Conservation (phyloP, 2,113 vertebrate species). For the Hyperoodon ampullatus region DNA sequence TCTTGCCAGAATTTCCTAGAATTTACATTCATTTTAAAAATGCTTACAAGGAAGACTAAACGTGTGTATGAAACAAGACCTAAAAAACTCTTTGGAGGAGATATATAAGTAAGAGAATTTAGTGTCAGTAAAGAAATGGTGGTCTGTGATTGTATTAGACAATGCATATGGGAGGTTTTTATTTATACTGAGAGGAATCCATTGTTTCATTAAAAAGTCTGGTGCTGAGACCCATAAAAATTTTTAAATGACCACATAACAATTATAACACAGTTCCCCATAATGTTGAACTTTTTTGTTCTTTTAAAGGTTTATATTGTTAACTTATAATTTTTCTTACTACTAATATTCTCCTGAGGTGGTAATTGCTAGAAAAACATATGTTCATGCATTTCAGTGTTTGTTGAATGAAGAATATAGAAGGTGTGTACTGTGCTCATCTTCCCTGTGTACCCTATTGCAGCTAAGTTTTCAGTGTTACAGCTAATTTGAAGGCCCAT, state of each 20-base stretch:
- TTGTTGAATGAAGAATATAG: neutral
- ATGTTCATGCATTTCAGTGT: neutral
- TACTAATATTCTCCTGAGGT: neutral
- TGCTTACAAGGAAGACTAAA: neutral
- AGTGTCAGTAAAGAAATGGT: neutral
- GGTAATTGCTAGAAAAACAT: neutral
- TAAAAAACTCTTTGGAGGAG: neutral
- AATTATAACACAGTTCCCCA: neutral
- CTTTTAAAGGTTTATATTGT: neutral
- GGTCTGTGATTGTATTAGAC: neutral
- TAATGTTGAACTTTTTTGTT: neutral
- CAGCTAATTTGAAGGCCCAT: neutral
- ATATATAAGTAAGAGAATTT: neutral
- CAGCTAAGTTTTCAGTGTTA: neutral
- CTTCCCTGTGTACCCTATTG: neutral
- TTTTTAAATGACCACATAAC: neutral
- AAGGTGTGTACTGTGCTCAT: neutral
- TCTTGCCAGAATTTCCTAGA: neutral
- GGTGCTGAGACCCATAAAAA: neutral
- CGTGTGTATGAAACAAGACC: neutral
- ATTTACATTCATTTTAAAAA: neutral
- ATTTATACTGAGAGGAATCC: neutral
- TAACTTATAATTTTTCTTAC: neutral
- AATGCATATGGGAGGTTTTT: neutral
- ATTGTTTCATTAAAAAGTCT: neutral